Conservation (phyloP, 2,797 vertebrate species). For the Hozukius guyotensis region DNA sequence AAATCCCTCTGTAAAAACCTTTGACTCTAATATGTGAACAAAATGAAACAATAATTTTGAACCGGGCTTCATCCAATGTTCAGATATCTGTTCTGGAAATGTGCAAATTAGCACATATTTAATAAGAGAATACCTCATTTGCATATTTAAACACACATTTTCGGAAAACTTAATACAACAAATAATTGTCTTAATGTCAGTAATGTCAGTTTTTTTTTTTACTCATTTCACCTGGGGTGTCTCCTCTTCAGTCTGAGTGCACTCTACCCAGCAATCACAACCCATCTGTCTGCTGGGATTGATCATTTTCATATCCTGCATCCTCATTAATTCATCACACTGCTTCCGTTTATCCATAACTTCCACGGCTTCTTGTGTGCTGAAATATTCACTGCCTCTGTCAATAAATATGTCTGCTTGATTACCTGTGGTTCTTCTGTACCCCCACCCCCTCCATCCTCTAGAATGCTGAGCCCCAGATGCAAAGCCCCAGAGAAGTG, state of each 20-base stretch:
- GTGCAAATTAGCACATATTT: too few species aligned
- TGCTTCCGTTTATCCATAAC: background rate
- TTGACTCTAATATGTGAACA: too few species aligned
- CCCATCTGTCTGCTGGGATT: slow-evolving; percentile 4
- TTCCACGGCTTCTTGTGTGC: background rate
- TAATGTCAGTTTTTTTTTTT: too few species aligned
- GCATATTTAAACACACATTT: too few species aligned
- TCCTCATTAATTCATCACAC: background rate
- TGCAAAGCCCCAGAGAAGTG: slow-evolving; percentile 75
- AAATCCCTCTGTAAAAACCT: too few species aligned
- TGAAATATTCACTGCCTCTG: slow-evolving; percentile 7
- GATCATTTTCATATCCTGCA: slow-evolving; percentile 26
- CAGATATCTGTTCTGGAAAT: too few species aligned
- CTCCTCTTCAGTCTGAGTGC: background rate
- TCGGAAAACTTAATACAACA: too few species aligned
- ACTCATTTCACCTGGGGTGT: too few species aligned
- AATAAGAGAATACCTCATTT: too few species aligned
- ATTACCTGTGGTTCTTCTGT: slow-evolving; percentile 50
- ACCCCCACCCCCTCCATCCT: slow-evolving; percentile 32
- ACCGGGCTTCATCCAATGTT: too few species aligned
- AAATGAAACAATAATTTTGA: too few species aligned
- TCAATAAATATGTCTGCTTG: slow-evolving; percentile 35
- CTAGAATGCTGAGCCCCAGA: slow-evolving; percentile 75
- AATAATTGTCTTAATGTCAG: too few species aligned
- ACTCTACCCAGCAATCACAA: background rate